phyloP scores from a whole-genome alignment of 2,113 vertebrate genomes.

The Craseonycteris thonglongyai region DNA sequence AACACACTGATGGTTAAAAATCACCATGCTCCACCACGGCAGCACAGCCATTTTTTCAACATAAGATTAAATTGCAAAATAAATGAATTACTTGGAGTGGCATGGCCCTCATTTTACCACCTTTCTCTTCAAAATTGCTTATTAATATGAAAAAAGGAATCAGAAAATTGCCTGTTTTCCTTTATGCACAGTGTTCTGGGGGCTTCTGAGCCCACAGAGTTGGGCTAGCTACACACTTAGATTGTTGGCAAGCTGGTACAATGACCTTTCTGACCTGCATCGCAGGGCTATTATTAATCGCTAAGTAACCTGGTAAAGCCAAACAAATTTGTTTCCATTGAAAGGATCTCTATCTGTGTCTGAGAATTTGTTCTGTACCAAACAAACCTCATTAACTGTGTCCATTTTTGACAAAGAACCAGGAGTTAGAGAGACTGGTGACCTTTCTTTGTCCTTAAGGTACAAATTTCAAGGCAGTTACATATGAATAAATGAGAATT shows the following conservation, averaged over 20 bases:
- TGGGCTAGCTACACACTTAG: conserved; percentile 72
- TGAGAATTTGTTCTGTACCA: conserved; percentile 91
- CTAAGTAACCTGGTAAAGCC: conserved; percentile 95
- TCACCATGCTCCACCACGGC: conserved; percentile 84
- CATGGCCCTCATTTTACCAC: conserved; percentile 87
- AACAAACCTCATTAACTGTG: conserved; percentile 97
- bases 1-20: conserved; percentile 90
- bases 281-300: conserved; percentile 94
- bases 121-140: conserved; percentile 88
- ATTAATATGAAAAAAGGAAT: conserved; percentile 90
- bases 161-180: conserved; percentile 80
- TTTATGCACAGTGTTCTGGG: conserved; percentile 75
- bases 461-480: conserved; percentile 77
- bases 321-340: conserved; percentile 98
- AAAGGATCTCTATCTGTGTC: conserved; percentile 97
- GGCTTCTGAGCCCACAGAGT: conserved; percentile 66
- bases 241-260: conserved; percentile 74
- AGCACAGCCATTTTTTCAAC: conserved; percentile 86
- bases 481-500: conserved; percentile 69
- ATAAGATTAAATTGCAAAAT: conserved; percentile 95
- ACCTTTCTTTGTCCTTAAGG: conserved; percentile 88
- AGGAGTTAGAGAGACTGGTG: conserved; percentile 80
- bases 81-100: conserved; percentile 94
- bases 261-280: conserved; percentile 89
- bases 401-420: conserved; percentile 89